Conservation (phyloP, 2,113 vertebrate genomes). For the Dermatemys mawii region DNA sequence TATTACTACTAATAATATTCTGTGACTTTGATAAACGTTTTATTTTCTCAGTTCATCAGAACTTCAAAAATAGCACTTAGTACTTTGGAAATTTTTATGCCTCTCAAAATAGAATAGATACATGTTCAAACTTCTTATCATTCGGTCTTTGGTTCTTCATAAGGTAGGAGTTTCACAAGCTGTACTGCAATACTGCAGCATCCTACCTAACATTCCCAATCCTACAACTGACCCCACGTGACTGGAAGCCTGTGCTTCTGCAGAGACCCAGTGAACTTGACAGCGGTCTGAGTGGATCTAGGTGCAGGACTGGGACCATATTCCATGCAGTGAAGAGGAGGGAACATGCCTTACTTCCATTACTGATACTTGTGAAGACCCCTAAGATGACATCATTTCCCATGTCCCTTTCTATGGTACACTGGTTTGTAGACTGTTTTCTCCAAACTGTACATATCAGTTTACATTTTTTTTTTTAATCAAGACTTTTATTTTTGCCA, state of each 20-base stretch:
- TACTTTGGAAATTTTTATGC: background rate
- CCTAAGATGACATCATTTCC: background rate
- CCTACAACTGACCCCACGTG: background rate
- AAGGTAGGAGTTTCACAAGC: background rate
- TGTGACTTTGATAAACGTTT: background rate
- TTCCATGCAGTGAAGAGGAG: background rate
- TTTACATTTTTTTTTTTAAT: background rate
- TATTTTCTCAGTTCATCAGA: background rate
- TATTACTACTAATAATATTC: background rate
- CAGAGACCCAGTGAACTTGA: background rate
- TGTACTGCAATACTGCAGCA: background rate
- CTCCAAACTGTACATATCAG: background rate
- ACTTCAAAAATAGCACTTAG: background rate
- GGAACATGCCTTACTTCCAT: fast-evolving
- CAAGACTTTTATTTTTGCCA: background rate
- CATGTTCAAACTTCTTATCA: background rate
- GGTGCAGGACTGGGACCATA: background rate
- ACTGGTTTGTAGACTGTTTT: background rate
- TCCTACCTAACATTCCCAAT: background rate
- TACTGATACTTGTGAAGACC: background rate
- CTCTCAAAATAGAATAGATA: background rate
- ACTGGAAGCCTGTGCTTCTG: background rate
- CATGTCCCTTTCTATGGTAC: background rate
- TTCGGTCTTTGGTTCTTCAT: background rate
- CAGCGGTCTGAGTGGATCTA: background rate